A percentile compares a stretch with the other conserved stretches of the same genome.
These are phyloP conservation scores for Trochalopteron elliotii DNA, from an alignment of 2,113 vertebrate genomes.

Conservation along the genomic window DNA sequence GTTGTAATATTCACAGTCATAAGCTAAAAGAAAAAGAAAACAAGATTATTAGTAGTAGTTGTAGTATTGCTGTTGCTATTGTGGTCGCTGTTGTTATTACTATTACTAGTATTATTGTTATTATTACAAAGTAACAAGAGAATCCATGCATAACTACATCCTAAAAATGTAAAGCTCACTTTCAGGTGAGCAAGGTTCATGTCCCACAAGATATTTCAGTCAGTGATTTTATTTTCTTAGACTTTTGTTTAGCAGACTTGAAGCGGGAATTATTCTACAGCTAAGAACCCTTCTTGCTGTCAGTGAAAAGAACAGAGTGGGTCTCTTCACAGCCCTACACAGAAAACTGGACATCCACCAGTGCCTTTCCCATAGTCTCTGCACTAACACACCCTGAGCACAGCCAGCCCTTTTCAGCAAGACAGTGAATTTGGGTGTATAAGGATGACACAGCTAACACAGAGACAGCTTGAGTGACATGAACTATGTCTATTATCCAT, in stretches of 20 bases:
- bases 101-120: background rate
- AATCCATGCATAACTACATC: background rate
- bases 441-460: background rate
- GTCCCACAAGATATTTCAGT: background rate
- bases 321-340: background rate
- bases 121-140: background rate
- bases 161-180: background rate
- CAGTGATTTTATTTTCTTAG: background rate
- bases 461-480: background rate
- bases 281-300: background rate
- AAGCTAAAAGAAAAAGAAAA: slow-evolving; percentile 80
- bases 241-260: background rate
- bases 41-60: background rate
- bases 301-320: background rate
- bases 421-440: background rate
- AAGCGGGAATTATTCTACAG: background rate
- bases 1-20: slow-evolving; percentile 97
- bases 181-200: background rate
- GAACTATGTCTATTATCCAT: background rate
- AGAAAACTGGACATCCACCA: background rate
- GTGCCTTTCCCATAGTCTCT: background rate
- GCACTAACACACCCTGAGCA: background rate
- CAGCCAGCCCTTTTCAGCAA: background rate
- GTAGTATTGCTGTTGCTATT: too few relatives aligned
- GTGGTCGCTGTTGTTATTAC: background rate